phyloP scores from a whole-genome alignment of 2,113 vertebrate genomes.

The Hassar affinis region DNA sequence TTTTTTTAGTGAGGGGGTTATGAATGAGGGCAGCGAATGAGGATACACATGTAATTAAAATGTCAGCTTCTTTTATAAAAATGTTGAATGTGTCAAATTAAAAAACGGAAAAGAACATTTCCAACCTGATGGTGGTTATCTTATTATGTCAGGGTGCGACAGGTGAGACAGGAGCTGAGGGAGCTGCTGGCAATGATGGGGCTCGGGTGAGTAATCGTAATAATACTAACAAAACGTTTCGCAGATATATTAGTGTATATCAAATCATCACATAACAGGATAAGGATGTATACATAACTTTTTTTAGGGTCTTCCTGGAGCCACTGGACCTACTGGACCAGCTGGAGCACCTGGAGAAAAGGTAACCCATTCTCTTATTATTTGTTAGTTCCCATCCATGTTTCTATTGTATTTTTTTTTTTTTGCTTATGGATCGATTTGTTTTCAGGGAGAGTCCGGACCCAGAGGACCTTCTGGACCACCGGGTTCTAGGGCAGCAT shows the following conservation, averaged over 20 bases:
- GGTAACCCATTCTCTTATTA: conserved; percentile 63
- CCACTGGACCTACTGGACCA: conserved; percentile 85
- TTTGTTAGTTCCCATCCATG: not conserved
- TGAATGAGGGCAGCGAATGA: not conserved
- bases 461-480: conserved; percentile 86
- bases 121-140: not conserved
- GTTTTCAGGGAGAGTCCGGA: conserved; percentile 88
- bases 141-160: conserved; percentile 75
- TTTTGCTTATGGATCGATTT: not conserved
- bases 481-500: conserved; percentile 85
- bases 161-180: conserved; percentile 87
- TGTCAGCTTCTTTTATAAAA: too few species aligned
- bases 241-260: not conserved
- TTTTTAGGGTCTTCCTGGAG: conserved; percentile 86
- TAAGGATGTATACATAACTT: not conserved
- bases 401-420: not conserved
- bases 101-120: too few species aligned
- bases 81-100: not conserved
- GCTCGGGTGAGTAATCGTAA: conserved; percentile 80
- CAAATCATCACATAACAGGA: not conserved
- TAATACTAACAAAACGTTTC: conserved; percentile 40
- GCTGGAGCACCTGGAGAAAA: conserved; percentile 89
- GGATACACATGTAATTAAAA: not conserved
- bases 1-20: not conserved
- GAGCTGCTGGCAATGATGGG: conserved; percentile 90